Evolutionary conservation across 2,113 vertebrate species (phyloP).

Genomic region (Pachycephala philippinensis): DNA sequence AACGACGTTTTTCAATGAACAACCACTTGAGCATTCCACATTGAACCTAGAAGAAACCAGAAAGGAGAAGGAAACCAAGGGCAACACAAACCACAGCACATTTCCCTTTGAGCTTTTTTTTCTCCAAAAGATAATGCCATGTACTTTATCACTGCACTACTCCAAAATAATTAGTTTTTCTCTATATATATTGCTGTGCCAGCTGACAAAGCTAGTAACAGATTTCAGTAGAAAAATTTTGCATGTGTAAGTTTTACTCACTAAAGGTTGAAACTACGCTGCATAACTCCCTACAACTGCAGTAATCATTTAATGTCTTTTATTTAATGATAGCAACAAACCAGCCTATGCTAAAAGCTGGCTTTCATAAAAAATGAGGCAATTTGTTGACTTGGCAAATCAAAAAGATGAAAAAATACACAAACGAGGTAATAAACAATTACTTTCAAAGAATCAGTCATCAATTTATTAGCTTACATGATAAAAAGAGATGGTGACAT

Average conservation of each 20-base stretch:
- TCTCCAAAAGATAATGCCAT: background rate
- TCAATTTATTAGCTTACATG: background rate
- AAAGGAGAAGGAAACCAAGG: background rate
- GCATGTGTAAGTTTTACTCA: background rate
- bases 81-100: background rate
- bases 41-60: background rate
- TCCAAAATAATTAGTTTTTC: background rate
- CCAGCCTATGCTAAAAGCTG: background rate
- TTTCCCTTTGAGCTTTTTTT: background rate
- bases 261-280: background rate
- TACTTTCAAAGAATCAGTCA: background rate
- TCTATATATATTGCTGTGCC: background rate
- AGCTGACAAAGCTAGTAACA: background rate
- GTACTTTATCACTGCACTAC: background rate
- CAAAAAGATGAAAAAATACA: background rate
- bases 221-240: constrained; percentile 5
- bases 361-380: constrained; percentile 26
- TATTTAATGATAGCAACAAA: constrained; percentile 4
- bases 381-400: constrained; percentile 2
- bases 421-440: background rate
- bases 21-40: background rate
- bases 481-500: background rate
- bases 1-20: background rate
- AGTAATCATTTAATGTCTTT: constrained; percentile 11
- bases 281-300: background rate